Conservation (phyloP, 2,113 vertebrate species). For the Thinocorus orbignyianus region DNA sequence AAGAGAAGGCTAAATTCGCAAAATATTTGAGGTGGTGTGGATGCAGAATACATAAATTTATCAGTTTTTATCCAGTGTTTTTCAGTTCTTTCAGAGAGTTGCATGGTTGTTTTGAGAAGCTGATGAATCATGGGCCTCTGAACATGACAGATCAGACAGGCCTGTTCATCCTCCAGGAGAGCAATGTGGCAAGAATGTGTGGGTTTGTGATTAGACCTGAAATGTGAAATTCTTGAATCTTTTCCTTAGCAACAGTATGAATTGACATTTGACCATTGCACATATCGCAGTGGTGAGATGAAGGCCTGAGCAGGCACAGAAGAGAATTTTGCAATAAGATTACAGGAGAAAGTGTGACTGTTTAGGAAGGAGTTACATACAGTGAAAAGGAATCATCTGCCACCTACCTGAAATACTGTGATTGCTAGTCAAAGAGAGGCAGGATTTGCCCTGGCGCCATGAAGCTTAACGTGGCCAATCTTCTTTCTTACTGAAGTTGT, state of each 20-base stretch:
- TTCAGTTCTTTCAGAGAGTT: background rate
- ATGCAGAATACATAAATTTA: background rate
- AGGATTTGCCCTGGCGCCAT: background rate
- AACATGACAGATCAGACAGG: background rate
- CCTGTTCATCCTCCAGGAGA: background rate
- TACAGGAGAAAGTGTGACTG: background rate
- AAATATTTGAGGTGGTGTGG: background rate
- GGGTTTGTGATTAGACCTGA: background rate
- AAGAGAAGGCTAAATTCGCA: background rate
- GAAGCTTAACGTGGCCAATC: background rate
- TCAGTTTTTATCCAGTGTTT: background rate
- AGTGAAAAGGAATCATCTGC: background rate
- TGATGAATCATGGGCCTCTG: background rate
- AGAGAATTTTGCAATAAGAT: background rate
- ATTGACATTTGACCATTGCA: background rate
- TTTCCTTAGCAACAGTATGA: background rate
- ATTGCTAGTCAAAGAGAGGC: background rate
- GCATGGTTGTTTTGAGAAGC: background rate
- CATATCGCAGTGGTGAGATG: fast-evolving
- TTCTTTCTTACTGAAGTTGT: background rate
- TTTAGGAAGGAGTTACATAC: background rate
- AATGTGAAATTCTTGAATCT: background rate
- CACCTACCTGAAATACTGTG: background rate
- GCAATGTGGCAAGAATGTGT: background rate
- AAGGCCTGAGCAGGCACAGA: background rate